A percentile compares a stretch with the other conserved stretches of the same genome.
Evolutionary conservation across 2,888 invertebrate genomes (phyloP).

Genomic region (Galeruca laticollis): DNA sequence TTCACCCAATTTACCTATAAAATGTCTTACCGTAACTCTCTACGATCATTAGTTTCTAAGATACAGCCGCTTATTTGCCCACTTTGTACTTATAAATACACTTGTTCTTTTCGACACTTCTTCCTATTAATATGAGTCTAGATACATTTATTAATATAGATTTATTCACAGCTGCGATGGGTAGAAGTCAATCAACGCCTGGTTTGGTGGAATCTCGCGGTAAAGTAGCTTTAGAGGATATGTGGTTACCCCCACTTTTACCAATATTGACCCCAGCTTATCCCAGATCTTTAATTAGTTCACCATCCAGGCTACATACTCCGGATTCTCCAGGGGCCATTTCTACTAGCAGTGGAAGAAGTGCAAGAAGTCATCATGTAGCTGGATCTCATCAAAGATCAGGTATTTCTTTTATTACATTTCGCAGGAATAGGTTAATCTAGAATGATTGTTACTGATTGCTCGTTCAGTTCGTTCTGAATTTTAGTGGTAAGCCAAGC

Average conservation of each 20-base stretch:
- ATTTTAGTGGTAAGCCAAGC: too few species aligned
- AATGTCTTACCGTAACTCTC: too few species aligned
- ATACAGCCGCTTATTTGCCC: too few species aligned
- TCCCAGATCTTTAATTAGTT: conserved; percentile 61
- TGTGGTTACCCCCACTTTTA: conserved; percentile 76
- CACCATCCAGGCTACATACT: conserved; percentile 62
- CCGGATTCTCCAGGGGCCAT: conserved; percentile 68
- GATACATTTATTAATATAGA: neutral
- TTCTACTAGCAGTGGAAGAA: conserved; percentile 68
- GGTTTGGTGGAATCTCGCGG: conserved; percentile 94
- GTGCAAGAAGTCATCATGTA: conserved; percentile 57
- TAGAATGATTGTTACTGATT: too few species aligned
- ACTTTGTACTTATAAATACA: too few species aligned
- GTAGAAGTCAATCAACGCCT: conserved; percentile 95
- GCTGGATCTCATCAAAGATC: conserved; percentile 65
- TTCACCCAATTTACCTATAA: too few species aligned
- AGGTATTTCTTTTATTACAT: conserved; percentile 50
- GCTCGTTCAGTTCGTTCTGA: too few species aligned
- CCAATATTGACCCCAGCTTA: conserved; percentile 63
- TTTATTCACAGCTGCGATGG: conserved; percentile 82
- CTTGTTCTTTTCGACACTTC: too few species aligned
- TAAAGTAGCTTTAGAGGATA: conserved; percentile 88
- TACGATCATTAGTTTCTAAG: too few species aligned
- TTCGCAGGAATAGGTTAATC: too few species aligned
- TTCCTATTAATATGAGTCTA: neutral